A percentile compares a stretch with the other conserved stretches of the same genome.
These are phyloP conservation scores for Ethmia dodecea DNA, from an alignment of 2,888 invertebrate genomes.

Conservation along the genomic window DNA sequence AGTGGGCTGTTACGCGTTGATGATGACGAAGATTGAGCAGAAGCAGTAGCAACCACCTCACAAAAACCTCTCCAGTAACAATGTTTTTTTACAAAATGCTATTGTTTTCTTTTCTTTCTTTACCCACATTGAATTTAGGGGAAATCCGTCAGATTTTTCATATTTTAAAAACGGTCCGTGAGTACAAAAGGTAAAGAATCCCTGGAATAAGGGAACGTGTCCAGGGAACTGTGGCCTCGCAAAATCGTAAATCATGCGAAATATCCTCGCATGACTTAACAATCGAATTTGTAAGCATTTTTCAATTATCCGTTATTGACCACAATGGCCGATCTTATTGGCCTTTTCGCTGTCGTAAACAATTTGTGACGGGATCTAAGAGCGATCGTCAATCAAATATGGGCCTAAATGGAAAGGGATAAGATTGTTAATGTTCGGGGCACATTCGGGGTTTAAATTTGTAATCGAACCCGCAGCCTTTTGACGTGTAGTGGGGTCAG, in stretches of 20 bases:
- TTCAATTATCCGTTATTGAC: conserved; percentile 74
- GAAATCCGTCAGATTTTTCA: too few relatives aligned
- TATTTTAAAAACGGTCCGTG: too few relatives aligned
- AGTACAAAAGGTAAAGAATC: too few relatives aligned
- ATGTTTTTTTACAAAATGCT: too few relatives aligned
- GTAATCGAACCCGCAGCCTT: conserved; percentile 40
- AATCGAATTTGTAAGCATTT: conserved; percentile 71
- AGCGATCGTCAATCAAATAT: conserved; percentile 15
- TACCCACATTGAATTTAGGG: too few relatives aligned
- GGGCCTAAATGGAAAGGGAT: conserved; percentile 22
- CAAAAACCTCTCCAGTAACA: too few relatives aligned
- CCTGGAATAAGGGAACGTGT: too few relatives aligned
- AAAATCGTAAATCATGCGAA: conserved; percentile 61
- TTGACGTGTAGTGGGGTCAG: conserved; percentile 37
- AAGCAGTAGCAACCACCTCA: too few relatives aligned
- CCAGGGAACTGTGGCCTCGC: conserved; percentile 42
- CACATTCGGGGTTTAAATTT: conserved; percentile 16
- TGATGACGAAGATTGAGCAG: too few relatives aligned
- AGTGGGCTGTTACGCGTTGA: too few relatives aligned
- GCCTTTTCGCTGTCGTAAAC: conserved; percentile 60
- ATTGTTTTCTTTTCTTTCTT: too few relatives aligned
- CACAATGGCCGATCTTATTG: conserved; percentile 65
- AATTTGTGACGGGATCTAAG: conserved; percentile 45
- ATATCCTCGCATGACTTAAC: conserved; percentile 55
- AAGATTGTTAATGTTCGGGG: conserved; percentile 21